Evolutionary conservation across 2,797 vertebrate genomes (phyloP), one percentile per base, ranked within the genome.

Genomic region (Enteromius fasciolatus): DNA sequence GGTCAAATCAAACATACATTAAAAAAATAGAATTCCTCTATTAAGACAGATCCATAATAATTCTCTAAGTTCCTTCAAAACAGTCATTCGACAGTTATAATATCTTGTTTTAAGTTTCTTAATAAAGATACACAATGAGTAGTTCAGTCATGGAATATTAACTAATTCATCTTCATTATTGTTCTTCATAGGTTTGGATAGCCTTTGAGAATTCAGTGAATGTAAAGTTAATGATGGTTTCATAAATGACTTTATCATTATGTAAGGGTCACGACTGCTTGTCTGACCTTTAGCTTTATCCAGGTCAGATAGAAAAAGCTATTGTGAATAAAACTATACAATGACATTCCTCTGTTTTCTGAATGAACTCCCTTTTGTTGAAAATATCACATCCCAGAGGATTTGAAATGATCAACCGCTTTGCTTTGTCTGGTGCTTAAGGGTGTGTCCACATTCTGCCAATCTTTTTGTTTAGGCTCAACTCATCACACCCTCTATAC

Each of bases 401-500:
- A 82, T 23, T 41, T 64, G 46, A 46, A 54, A 41, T 81, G 1
- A 39, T 31, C 31, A 72, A 18, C 41, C n/a, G 0, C 41, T 82
- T 33, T 25, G 46, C 57, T 33, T 17, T 44, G 64, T 84, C 69
- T 83, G 23, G 20, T 9, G 39, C 25, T n/a, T 9, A 41, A 41
- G 70, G 77, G 67, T 73, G 76, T 85, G 72, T 79, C 78, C 81
- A 15, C 69, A 46, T 82, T 75, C 44, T 75, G n/a, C 8, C 48
- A 41, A 18, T 44, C 54, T 78, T 44, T 59, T 36, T 70, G 54
- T 76, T 33, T 76, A 63, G 50, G 68, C 48, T 25, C 46, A 85
- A 78, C 52, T 73, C 59, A 84, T 86, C 76, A 36, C 69, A 84
- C 54, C 83, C 85, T 85, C 61, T 63, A 78, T n/a, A 74, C 50